Base-by-base conservation (phyloP, 2,888 invertebrate species). In the Meliscaeva auricollis region DNA sequence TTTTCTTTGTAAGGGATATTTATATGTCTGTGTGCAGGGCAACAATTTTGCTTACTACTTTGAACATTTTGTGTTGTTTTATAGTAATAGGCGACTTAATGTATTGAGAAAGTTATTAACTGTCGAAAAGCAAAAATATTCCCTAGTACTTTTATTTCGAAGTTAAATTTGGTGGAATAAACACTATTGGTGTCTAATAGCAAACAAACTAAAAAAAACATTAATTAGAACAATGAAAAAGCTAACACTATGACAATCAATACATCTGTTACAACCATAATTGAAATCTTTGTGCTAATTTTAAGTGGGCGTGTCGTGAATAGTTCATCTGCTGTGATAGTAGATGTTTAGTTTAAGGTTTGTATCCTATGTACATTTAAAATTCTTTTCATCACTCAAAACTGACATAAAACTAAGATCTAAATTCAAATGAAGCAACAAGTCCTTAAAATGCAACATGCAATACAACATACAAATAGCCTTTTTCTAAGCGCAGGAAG, bases 371-470 rank as follows among this genome's bases (percentile, higher is more conserved):
- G 13, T 54, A 13, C 15, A 9, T 30, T 54, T 32, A 3, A 7
- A 50, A 50, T 30, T 8, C 26, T 62, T 69, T 17, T 52, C 11
- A 72, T 62, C 26, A n/a, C 26, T 8, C 3, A 52, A 52, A n/a
- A 26, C 7, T 2, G 5, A 30, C n/a, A 13, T 15, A n/a, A n/a
- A n/a, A n/a, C n/a, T n/a, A n/a, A n/a, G n/a, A n/a, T n/a, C 15
- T 32, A 3, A 30, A 30, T 30, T 15, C 15, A 32, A 54, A 54
- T 30, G 9, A 46, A 62, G 78, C 83, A 83, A 83, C 83, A 83
- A 83, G 83, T 83, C 78, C 69, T 78, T 3, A 26, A 41, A 78
- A 78, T 78, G 78, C 83, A 83, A 83, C 83, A 83, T n/a, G 74
- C 74, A 74, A 60, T 26, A 26, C 66, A 75, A 66, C 50, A 72